Conservation (phyloP, 2,113 vertebrate species). For the Tursiops truncatus region DNA sequence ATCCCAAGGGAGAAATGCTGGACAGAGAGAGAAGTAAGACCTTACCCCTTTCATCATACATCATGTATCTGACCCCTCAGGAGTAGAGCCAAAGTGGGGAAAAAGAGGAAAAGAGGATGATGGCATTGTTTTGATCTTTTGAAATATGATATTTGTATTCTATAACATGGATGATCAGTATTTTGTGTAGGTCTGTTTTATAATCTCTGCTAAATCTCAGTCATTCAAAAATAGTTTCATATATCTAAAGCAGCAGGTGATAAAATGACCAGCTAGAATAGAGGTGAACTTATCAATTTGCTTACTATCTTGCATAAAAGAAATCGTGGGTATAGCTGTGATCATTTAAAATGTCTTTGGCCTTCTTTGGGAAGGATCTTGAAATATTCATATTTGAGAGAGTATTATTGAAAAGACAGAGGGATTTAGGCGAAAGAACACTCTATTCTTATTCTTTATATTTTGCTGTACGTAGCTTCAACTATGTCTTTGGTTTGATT, state of each 20-base stretch:
- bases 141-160: background rate
- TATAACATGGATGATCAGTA: background rate
- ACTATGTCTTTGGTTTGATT: background rate
- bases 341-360: background rate
- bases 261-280: background rate
- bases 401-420: background rate
- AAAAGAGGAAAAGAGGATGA: background rate
- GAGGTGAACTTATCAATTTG: background rate
- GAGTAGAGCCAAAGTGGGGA: background rate
- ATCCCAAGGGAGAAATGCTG: background rate
- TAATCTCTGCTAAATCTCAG: background rate
- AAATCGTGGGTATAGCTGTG: background rate
- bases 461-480: background rate
- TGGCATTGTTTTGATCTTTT: background rate
- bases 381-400: background rate
- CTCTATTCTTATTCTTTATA: background rate
- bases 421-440: background rate
- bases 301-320: background rate
- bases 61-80: background rate
- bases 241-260: background rate
- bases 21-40: background rate
- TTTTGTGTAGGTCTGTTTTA: background rate
- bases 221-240: background rate
- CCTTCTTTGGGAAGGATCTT: background rate
- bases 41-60: background rate